phyloP scores from a whole-genome alignment of 2,888 invertebrate species.

The Platynereis dumerilii region DNA sequence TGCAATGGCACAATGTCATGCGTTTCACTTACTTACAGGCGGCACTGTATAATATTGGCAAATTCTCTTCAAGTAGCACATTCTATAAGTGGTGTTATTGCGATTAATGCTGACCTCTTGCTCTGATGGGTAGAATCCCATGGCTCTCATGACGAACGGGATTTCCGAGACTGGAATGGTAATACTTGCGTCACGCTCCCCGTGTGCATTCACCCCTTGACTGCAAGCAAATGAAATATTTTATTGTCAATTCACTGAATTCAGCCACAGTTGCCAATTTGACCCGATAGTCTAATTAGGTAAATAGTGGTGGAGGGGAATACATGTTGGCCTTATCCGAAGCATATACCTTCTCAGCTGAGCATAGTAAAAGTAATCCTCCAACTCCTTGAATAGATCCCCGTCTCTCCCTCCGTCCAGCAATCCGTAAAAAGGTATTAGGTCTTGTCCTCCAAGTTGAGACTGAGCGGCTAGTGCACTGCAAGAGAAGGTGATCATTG shows the following conservation, averaged over 20 bases:
- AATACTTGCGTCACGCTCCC: slow-evolving; percentile 70
- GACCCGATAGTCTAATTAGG: neutral
- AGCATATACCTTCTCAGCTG: slow-evolving; percentile 75
- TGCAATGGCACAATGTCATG: too few species aligned
- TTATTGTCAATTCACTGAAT: neutral
- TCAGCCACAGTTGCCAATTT: neutral
- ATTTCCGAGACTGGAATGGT: slow-evolving; percentile 73
- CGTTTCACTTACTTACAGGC: too few species aligned
- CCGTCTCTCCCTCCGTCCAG: slow-evolving; percentile 76
- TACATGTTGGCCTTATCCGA: too few species aligned
- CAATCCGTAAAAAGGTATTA: slow-evolving; percentile 74
- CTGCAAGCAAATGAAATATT: slow-evolving; percentile 40
- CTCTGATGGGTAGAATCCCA: slow-evolving; percentile 79
- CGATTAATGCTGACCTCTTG: slow-evolving; percentile 75
- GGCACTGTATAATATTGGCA: too few species aligned
- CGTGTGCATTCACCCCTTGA: slow-evolving; percentile 74
- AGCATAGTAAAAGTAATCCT: slow-evolving; percentile 79
- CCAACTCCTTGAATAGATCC: slow-evolving; percentile 75
- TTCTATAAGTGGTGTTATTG: too few species aligned
- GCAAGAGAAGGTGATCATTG: slow-evolving; percentile 14
- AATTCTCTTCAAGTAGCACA: too few species aligned
- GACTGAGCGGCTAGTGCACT: slow-evolving; percentile 62
- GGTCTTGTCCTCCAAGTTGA: slow-evolving; percentile 59
- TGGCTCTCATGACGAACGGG: slow-evolving; percentile 76
- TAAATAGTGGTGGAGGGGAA: neutral